Base-by-base conservation (phyloP, 1,140 invertebrate genomes). In the Mya arenaria region DNA sequence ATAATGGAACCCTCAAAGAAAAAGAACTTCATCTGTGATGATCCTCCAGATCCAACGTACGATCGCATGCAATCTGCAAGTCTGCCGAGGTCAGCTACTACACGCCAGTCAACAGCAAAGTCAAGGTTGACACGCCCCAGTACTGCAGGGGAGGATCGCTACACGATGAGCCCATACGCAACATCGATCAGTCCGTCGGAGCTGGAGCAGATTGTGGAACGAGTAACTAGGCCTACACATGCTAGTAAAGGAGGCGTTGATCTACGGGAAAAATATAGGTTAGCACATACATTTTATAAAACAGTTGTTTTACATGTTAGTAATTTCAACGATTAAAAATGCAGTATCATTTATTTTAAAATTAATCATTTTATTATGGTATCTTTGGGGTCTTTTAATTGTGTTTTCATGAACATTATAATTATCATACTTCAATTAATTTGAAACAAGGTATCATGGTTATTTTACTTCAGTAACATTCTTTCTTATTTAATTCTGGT, bases 221-320 rank as follows among this genome's bases (percentile, higher is more conserved):
- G 88, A 23, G 60, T 89, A 4, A 87, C 86, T 52, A 73, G 73
- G 48, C 88, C 88, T 0, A 89, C 89, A 0, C 84, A 88, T 10
- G 74, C 87, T 36, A 89, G 85, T 58, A 69, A 80, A n/a, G 88
- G 88, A 15, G 88, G 88, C 0, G 84, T 87, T 8, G 85, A 87
- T 52, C 75, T 86, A 1, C 34, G 48, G 62, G 79, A 73, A 55
- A 82, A 82, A 65, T 80, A 30, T 39, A 69, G 77, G 77, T 80
- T 60, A 52, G n/a, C n/a, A n/a, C n/a, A n/a, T n/a, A n/a, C n/a
- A n/a, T n/a, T n/a, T n/a, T n/a, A n/a, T n/a, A n/a, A n/a, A n/a
- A n/a, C n/a, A n/a, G n/a, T n/a, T n/a, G n/a, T n/a, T n/a, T n/a
- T n/a, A n/a, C n/a, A n/a, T n/a, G n/a, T n/a, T n/a, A n/a, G n/a